Conservation (phyloP, 2,888 invertebrate species). For the Seira musarum region DNA sequence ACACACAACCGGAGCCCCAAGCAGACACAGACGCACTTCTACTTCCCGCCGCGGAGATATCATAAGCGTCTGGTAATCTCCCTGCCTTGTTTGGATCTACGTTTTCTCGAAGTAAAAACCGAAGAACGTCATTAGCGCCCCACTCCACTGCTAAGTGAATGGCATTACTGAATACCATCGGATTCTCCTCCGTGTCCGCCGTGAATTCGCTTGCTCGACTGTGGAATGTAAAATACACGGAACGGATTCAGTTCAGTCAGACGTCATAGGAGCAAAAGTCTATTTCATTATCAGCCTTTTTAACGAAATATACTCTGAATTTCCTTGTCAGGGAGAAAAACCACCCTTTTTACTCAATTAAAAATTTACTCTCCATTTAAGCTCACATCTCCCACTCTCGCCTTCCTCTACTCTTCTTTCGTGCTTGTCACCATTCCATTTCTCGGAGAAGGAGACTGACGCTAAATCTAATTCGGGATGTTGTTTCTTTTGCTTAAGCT, state of each 20-base stretch:
- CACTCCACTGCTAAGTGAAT: slow-evolving; percentile 76
- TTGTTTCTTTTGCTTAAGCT: too few species aligned
- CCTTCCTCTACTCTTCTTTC: background rate
- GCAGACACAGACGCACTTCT: slow-evolving; percentile 69
- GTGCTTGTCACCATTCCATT: background rate
- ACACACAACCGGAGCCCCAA: slow-evolving; percentile 70
- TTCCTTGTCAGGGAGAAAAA: slow-evolving; percentile 21
- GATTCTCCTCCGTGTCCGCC: slow-evolving; percentile 71
- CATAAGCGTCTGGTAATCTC: slow-evolving; percentile 70
- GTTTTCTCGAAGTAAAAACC: slow-evolving; percentile 75
- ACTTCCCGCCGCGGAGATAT: slow-evolving; percentile 69
- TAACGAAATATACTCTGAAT: slow-evolving; percentile 15
- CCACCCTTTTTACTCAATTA: slow-evolving; percentile 50
- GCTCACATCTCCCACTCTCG: slow-evolving; percentile 7
- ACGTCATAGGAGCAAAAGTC: background rate
- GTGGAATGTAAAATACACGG: background rate
- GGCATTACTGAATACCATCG: slow-evolving; percentile 75
- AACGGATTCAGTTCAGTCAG: slow-evolving; percentile 7
- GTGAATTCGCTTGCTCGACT: slow-evolving; percentile 70
- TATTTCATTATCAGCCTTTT: slow-evolving; percentile 14
- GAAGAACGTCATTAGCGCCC: slow-evolving; percentile 75
- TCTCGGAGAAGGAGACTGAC: background rate
- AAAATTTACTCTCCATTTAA: slow-evolving; percentile 47
- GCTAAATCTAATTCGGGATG: too few species aligned
- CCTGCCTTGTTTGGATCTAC: slow-evolving; percentile 77